These are phyloP conservation scores for Andrena fulva DNA, from an alignment of 2,888 invertebrate genomes.

Conservation along the genomic window DNA sequence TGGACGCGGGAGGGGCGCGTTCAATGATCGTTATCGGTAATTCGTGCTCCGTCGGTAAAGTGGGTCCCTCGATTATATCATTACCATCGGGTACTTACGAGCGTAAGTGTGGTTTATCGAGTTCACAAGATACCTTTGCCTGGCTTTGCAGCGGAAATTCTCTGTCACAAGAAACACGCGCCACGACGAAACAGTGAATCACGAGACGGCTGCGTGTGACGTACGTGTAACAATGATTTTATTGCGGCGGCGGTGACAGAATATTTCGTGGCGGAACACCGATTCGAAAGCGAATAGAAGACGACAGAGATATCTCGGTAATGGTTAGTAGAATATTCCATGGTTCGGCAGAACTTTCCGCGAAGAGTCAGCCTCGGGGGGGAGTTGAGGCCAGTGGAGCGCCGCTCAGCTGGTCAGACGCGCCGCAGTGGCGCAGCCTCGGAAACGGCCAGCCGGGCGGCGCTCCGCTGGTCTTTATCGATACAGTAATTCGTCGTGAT, in stretches of 20 bases:
- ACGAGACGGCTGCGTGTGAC: not conserved
- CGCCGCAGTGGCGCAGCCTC: not conserved
- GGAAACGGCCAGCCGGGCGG: not conserved
- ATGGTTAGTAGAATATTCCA: not conserved
- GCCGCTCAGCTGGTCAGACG: not conserved
- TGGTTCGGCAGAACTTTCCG: not conserved
- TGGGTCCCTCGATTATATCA: not conserved
- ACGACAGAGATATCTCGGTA: not conserved
- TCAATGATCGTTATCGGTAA: not conserved
- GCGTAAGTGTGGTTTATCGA: not conserved
- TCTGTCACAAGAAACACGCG: not conserved
- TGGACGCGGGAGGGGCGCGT: not conserved
- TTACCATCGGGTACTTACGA: not conserved
- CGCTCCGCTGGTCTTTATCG: not conserved
- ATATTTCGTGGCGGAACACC: conserved; percentile 5
- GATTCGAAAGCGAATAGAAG: conserved; percentile 2
- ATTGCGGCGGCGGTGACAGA: conserved; percentile 25
- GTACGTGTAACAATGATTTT: conserved; percentile 9
- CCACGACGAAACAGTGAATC: not conserved
- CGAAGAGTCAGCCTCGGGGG: not conserved
- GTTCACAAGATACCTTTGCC: not conserved
- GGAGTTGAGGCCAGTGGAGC: not conserved
- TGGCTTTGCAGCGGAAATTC: not conserved
- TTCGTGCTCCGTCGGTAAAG: not conserved
- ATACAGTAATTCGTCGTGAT: no score